Evolutionary conservation across 2,888 invertebrate genomes (phyloP).

Genomic region (Synanthedon vespiformis): DNA sequence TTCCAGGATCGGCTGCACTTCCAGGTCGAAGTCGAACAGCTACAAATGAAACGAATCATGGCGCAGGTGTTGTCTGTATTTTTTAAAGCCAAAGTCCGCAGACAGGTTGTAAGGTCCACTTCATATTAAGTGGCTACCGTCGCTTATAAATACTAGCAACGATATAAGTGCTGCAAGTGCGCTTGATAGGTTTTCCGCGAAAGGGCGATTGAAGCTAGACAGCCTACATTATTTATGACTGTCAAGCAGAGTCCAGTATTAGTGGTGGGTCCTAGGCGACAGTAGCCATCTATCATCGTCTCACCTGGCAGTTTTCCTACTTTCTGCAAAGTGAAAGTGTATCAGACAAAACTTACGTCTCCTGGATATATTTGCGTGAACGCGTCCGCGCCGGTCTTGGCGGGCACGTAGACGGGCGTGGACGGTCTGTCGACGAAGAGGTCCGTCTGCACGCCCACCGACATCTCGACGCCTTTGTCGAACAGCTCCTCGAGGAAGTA

Average conservation of each 20-base stretch:
- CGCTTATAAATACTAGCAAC: no score
- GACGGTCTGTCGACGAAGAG: constrained; percentile 85
- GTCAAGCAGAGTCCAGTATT: no score
- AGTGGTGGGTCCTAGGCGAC: no score
- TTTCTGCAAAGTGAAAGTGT: background rate
- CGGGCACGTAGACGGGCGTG: constrained; percentile 82
- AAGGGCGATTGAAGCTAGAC: no score
- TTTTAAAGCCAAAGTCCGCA: no score
- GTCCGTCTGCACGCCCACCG: constrained; percentile 89
- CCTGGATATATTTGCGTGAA: constrained; percentile 91
- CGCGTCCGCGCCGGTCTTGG: constrained; percentile 83
- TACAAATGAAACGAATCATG: no score
- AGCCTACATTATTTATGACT: no score
- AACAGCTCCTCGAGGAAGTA: constrained; percentile 87
- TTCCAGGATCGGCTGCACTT: constrained; percentile 91
- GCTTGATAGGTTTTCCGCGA: no score
- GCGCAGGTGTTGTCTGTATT: background rate
- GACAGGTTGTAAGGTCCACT: no score
- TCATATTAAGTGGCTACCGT: no score
- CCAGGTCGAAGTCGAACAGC: constrained; percentile 93
- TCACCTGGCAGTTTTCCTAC: background rate
- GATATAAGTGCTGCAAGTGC: no score
- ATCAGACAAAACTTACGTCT: constrained; percentile 72
- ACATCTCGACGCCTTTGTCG: constrained; percentile 80
- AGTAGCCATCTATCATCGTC: background rate